Evolutionary conservation across 2,797 vertebrate genomes (phyloP).

Genomic region (Orestias chungarensis): DNA sequence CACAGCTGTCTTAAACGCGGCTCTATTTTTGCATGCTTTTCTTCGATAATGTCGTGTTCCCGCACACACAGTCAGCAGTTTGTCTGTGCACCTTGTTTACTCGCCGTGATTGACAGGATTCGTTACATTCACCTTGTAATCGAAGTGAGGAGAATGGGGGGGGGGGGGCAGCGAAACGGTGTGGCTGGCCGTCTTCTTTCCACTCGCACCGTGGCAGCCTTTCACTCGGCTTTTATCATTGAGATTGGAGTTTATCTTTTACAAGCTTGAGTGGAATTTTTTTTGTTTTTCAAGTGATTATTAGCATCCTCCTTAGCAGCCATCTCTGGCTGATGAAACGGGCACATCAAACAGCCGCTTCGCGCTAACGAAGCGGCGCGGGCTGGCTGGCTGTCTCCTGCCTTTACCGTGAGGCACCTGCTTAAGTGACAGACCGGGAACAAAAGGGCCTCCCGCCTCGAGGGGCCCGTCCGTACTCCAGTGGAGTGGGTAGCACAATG

Average conservation of each 20-base stretch:
- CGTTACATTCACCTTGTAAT: constrained; percentile 55
- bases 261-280: constrained; percentile 72
- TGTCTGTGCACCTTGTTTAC: constrained; percentile 64
- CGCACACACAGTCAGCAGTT: constrained; percentile 64
- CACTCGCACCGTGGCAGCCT: constrained; percentile 60
- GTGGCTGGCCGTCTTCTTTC: constrained; percentile 44
- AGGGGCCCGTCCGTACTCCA: constrained; percentile 63
- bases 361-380: constrained; percentile 68
- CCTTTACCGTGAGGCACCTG: constrained; percentile 82
- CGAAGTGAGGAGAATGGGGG: constrained; percentile 19
- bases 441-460: constrained; percentile 68
- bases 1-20: constrained; percentile 60
- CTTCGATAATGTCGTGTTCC: constrained; percentile 49
- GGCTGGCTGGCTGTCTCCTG: constrained; percentile 61
- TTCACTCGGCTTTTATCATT: constrained; percentile 77
- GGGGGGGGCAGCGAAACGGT: constrained; percentile 29
- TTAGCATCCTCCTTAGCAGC: constrained; percentile 73
- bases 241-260: constrained; percentile 80
- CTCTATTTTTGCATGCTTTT: constrained; percentile 63
- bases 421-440: constrained; percentile 76
- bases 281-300: constrained; percentile 79
- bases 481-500: constrained; percentile 75
- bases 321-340: constrained; percentile 59
- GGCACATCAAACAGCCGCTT: constrained; percentile 78
- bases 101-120: constrained; percentile 69